Evolutionary conservation across 2,113 vertebrate species (phyloP), one percentile per base, ranked within the genome.

Genomic region (Tyto alba): DNA sequence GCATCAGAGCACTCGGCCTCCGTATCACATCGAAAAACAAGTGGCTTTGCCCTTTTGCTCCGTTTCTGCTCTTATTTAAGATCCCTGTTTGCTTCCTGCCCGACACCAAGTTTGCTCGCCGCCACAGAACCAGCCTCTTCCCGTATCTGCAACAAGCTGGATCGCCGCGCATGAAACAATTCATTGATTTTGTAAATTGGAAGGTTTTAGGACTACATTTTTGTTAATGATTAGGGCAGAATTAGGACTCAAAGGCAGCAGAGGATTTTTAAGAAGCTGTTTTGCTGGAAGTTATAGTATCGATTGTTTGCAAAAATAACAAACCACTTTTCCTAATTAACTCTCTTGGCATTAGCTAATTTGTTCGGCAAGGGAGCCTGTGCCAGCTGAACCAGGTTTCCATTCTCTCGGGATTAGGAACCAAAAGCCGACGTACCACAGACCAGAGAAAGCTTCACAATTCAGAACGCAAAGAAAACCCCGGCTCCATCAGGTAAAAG

Each of bases 61-160:
- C 19, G 2, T 21, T 74, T 53, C 45, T 3, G 67, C 23, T 66
- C 66, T 19, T n/a, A 10, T 27, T 43, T 16, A 17, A 32, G 21
- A 22, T 34, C 32, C 12, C 57, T 1, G 13, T 53, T 62, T 23
- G 30, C 13, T 27, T 56, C 63, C 56, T 22, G 55, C 48, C 30
- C 16, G 2, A 9, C 1, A 4, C 10, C n/a, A 10, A 3, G 13
- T 18, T 29, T 36, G 13, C 38, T 10, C 29, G 3, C 3, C 7
- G 0, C 18, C 5, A 5, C 34, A 4, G 47, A 17, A 9, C 50
- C 6, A 4, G 13, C 34, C 45, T 17, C 48, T 22, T 22, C 50
- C 23, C 30, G 0, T 2, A 1, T 22, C 8, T n/a, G 52, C 52
- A 5, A 19, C 34, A 4, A 52, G 27, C 43, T 13, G 27, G 45